Evolutionary conservation across 1,140 invertebrate species (phyloP).

Genomic region (Sweltsa coloradensis): DNA sequence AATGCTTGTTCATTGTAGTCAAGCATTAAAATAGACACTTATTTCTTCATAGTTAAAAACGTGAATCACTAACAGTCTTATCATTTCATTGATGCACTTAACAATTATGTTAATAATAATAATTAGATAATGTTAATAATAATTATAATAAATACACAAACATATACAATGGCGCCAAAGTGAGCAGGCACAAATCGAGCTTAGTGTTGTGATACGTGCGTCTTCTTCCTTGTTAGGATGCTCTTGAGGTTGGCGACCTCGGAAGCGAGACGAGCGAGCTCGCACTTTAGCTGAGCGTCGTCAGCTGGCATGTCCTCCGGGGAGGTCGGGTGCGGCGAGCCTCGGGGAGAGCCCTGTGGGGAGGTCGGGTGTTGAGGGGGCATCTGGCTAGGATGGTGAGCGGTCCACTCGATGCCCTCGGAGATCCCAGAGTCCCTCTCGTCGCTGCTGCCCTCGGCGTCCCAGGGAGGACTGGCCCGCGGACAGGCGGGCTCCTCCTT

Average conservation of each 20-base stretch:
- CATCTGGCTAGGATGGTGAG: conserved; percentile 24
- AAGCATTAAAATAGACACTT: too few relatives aligned
- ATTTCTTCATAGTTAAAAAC: too few relatives aligned
- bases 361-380: conserved; percentile 10
- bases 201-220: neutral
- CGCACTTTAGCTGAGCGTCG: conserved; percentile 62
- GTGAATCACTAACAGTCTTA: too few relatives aligned
- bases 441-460: conserved; percentile 72
- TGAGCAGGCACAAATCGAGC: too few relatives aligned
- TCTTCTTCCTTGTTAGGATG: conserved; percentile 28
- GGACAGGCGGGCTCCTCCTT: conserved; percentile 61
- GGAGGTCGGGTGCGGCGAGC: conserved; percentile 16
- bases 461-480: conserved; percentile 65
- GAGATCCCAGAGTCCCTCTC: conserved; percentile 81
- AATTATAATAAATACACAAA: too few relatives aligned
- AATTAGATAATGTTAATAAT: too few relatives aligned
- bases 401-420: conserved; percentile 53
- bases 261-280: conserved; percentile 74
- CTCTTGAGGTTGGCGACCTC: conserved; percentile 82
- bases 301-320: conserved; percentile 21
- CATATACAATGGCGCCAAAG: too few relatives aligned
- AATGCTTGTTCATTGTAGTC: too few relatives aligned
- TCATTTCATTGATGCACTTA: too few relatives aligned
- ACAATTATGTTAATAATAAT: too few relatives aligned
- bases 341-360: conserved; percentile 12